These are phyloP conservation scores for Aeoliscus strigatus DNA, from an alignment of 2,797 vertebrate genomes.

Conservation along the genomic window DNA sequence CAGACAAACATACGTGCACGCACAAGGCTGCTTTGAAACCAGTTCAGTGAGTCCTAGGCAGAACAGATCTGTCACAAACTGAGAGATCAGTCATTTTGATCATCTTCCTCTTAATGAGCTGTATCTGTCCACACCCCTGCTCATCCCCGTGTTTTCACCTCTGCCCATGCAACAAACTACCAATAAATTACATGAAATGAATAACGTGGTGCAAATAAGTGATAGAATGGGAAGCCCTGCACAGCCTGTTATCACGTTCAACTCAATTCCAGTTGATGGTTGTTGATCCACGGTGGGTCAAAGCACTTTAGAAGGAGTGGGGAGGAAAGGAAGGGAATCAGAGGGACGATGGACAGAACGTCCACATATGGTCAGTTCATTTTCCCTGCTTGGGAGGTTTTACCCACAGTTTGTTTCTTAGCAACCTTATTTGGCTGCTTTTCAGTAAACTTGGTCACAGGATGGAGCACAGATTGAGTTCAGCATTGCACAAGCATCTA, in stretches of 20 bases:
- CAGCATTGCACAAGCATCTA: too few species aligned
- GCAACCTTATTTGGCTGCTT: too few species aligned
- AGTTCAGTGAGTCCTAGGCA: conserved; percentile 42
- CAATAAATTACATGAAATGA: conserved; percentile 32
- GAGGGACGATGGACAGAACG: conserved; percentile 23
- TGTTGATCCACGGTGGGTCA: conserved; percentile 13
- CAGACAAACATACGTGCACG: too few species aligned
- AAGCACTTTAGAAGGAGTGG: conserved; percentile 22
- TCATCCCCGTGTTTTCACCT: conserved; percentile 21
- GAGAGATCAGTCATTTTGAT: conserved; percentile 41
- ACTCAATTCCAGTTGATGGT: conserved; percentile 23
- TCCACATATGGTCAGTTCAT: conserved; percentile 33
- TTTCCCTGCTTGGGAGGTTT: conserved; percentile 2
- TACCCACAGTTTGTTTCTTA: too few species aligned
- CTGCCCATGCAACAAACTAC: conserved; percentile 27
- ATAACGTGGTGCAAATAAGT: conserved; percentile 28
- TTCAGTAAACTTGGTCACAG: too few species aligned
- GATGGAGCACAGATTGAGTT: too few species aligned
- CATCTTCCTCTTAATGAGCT: conserved; percentile 43
- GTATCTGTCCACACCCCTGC: conserved; percentile 16
- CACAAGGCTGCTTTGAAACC: conserved; percentile 46
- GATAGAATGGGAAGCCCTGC: conserved; percentile 21
- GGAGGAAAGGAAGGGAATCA: conserved; percentile 24
- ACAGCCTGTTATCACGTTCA: conserved; percentile 28
- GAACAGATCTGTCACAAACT: conserved; percentile 44